Evolutionary conservation across 2,888 invertebrate genomes (phyloP).

Genomic region (Melanostoma mellinum): DNA sequence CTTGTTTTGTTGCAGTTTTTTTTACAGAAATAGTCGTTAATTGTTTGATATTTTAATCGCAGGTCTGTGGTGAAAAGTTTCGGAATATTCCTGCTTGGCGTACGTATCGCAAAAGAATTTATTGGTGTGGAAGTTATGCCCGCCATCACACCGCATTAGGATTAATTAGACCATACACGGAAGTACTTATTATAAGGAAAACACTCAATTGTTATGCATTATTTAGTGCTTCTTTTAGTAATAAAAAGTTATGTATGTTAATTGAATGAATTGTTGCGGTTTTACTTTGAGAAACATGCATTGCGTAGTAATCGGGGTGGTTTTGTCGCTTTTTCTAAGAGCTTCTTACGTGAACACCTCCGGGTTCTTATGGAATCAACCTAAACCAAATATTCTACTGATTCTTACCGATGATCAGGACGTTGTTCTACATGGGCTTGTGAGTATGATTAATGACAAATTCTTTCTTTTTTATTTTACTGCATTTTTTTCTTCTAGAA

Average conservation of each 20-base stretch:
- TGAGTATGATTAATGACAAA: slow-evolving; percentile 81
- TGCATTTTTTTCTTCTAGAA: slow-evolving; percentile 82
- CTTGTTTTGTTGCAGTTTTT: slow-evolving; percentile 2
- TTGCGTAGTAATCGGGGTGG: slow-evolving; percentile 27
- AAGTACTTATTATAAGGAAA: slow-evolving; percentile 61
- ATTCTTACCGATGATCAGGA: slow-evolving; percentile 95
- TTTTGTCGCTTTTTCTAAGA: slow-evolving; percentile 31
- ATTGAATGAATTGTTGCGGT: slow-evolving; percentile 36
- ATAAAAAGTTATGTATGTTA: slow-evolving; percentile 49
- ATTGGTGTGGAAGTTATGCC: slow-evolving; percentile 89
- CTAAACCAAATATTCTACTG: slow-evolving; percentile 88
- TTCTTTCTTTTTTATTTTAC: not conserved
- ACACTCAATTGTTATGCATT: slow-evolving; percentile 61
- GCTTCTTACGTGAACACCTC: slow-evolving; percentile 43
- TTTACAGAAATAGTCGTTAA: not conserved
- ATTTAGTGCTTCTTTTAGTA: slow-evolving; percentile 36
- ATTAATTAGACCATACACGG: slow-evolving; percentile 49
- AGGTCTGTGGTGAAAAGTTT: slow-evolving; percentile 93
- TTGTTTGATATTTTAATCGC: slow-evolving; percentile 72
- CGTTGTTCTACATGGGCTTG: slow-evolving; percentile 89
- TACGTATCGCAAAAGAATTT: slow-evolving; percentile 90
- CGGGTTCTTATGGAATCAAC: slow-evolving; percentile 56
- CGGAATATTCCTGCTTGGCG: slow-evolving; percentile 89
- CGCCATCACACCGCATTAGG: slow-evolving; percentile 80
- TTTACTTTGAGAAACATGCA: slow-evolving; percentile 50